phyloP scores from a whole-genome alignment of 2,888 invertebrate genomes.

The Strigamia transsilvanica region DNA sequence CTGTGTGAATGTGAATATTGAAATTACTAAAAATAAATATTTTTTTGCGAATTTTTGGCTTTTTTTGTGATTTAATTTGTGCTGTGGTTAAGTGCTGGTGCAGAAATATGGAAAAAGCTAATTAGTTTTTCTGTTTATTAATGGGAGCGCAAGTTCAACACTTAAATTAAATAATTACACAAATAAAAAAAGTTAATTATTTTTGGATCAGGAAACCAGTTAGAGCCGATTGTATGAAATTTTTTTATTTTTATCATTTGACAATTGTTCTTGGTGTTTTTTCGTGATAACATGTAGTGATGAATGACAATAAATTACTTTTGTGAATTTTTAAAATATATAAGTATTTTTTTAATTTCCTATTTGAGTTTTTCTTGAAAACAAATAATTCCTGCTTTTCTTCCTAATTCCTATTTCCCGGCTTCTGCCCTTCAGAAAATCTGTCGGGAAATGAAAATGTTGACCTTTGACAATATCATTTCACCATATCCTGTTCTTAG shows the following conservation, averaged over 20 bases:
- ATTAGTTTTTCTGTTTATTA: no score
- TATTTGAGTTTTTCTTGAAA: neutral
- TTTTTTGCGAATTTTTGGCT: no score
- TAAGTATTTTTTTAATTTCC: neutral
- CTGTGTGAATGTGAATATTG: no score
- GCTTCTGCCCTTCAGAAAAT: neutral
- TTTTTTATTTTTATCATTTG: neutral
- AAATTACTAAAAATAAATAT: no score
- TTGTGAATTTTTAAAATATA: no score
- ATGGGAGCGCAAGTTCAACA: no score
- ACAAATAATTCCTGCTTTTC: conserved; percentile 17
- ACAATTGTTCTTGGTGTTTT: neutral
- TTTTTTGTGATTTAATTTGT: no score
- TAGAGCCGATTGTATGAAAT: neutral
- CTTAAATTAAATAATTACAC: no score
- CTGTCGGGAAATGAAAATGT: conserved; percentile 27
- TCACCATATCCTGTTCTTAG: neutral
- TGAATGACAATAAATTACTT: no score
- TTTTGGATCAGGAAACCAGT: neutral
- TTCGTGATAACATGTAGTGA: no score
- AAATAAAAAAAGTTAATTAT: neutral
- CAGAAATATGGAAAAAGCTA: no score
- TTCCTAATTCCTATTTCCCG: conserved; percentile 29
- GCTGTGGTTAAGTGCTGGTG: no score
- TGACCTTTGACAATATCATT: conserved; percentile 35